phyloP scores from a whole-genome alignment of 2,888 invertebrate species.

The Noctua comes region DNA sequence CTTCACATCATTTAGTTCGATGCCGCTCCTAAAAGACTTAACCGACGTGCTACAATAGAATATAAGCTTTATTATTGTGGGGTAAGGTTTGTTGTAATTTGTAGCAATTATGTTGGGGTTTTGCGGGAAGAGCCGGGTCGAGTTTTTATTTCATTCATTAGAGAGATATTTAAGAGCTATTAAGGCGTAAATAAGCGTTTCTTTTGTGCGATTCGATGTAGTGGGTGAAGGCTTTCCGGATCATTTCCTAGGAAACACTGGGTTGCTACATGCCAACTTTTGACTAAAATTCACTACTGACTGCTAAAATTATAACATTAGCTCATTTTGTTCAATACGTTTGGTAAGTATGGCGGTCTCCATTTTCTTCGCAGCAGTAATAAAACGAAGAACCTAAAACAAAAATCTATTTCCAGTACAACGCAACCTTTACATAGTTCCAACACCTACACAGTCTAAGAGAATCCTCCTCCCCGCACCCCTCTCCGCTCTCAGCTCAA shows the following conservation, averaged over 20 bases:
- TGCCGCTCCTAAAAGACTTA: slow-evolving; percentile 69
- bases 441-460: slow-evolving; percentile 7
- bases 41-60: slow-evolving; percentile 51
- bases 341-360: no score
- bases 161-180: slow-evolving; percentile 79
- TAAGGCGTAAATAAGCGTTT: slow-evolving; percentile 76
- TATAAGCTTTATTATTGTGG: slow-evolving; percentile 59
- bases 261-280: neutral
- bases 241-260: slow-evolving; percentile 22
- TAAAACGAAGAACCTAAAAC: neutral
- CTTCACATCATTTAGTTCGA: slow-evolving; percentile 81
- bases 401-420: neutral
- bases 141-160: slow-evolving; percentile 80
- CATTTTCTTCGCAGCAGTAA: neutral
- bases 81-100: slow-evolving; percentile 61
- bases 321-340: neutral
- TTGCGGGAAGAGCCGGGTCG: slow-evolving; percentile 63
- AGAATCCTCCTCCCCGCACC: neutral
- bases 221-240: slow-evolving; percentile 43
- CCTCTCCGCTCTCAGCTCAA: slow-evolving; percentile 41
- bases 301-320: neutral
- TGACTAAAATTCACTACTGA: neutral
- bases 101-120: slow-evolving; percentile 53
- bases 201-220: slow-evolving; percentile 55
- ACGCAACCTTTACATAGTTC: neutral